A percentile compares a stretch with the other conserved stretches of the same genome.
These are phyloP conservation scores for Lethrus apterus DNA, from an alignment of 1,140 invertebrate genomes.

Conservation along the genomic window DNA sequence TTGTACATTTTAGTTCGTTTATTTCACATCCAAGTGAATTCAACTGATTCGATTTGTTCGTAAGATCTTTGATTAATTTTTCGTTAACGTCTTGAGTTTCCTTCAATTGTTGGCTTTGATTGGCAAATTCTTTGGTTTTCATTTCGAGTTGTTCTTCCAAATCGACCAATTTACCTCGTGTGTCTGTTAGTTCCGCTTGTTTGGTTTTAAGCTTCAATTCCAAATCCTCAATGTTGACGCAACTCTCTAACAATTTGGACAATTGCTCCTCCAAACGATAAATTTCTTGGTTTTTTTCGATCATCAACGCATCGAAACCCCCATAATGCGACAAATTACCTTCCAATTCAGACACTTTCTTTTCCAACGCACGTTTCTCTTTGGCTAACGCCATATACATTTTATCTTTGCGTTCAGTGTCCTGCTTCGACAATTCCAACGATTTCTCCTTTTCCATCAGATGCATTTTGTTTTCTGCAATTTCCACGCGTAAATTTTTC, in stretches of 20 bases:
- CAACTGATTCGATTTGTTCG: slow-evolving; percentile 37
- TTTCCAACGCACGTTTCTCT: slow-evolving; percentile 48
- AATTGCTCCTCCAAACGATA: slow-evolving; percentile 29
- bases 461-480: slow-evolving; percentile 48
- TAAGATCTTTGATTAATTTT: slow-evolving; percentile 45
- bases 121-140: slow-evolving; percentile 18
- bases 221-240: slow-evolving; percentile 22
- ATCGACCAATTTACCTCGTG: slow-evolving; percentile 23
- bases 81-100: slow-evolving; percentile 19
- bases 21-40: slow-evolving; percentile 29
- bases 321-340: slow-evolving; percentile 40
- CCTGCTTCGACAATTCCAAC: slow-evolving; percentile 48
- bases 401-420: slow-evolving; percentile 51
- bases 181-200: slow-evolving; percentile 25
- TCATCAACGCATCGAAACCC: slow-evolving; percentile 33
- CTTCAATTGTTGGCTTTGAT: slow-evolving; percentile 23
- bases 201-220: slow-evolving; percentile 19
- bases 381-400: slow-evolving; percentile 52
- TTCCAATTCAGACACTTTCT: slow-evolving; percentile 41
- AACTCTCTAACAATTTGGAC: slow-evolving; percentile 21
- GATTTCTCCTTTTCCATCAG: slow-evolving; percentile 50
- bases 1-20: slow-evolving; percentile 30
- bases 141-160: slow-evolving; percentile 23
- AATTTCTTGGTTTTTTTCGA: slow-evolving; percentile 42
- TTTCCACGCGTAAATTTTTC: slow-evolving; percentile 47